Conservation (phyloP, 2,113 vertebrate genomes). For the Accipiter virgatus region DNA sequence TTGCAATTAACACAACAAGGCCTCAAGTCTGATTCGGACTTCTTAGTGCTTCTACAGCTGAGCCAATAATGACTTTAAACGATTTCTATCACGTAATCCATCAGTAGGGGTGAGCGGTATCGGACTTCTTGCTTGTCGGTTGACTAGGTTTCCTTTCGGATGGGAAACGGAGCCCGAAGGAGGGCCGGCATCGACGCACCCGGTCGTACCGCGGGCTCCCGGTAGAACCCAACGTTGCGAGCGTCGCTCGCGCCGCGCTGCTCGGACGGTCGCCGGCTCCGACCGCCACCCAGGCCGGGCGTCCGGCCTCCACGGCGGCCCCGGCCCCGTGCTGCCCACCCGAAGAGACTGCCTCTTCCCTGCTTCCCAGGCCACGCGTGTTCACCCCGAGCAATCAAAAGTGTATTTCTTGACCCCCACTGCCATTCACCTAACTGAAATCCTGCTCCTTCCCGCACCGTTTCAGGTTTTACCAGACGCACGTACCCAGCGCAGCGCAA, state of each 20-base stretch:
- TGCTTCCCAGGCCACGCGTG: fast-evolving
- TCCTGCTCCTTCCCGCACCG: fast-evolving
- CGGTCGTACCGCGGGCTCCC: fast-evolving
- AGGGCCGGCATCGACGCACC: background rate
- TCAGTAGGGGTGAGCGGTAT: fast-evolving
- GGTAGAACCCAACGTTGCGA: fast-evolving
- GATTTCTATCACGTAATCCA: background rate
- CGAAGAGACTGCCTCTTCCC: fast-evolving
- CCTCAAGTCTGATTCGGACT: background rate
- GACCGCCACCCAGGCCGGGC: fast-evolving
- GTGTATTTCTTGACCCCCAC: fast-evolving
- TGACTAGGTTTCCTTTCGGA: fast-evolving
- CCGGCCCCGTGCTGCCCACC: background rate
- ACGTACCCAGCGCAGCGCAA: too few relatives aligned
- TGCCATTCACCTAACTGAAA: fast-evolving
- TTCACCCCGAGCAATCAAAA: background rate
- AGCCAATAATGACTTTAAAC: background rate
- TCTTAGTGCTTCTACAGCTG: fast-evolving
- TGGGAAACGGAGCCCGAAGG: fast-evolving
- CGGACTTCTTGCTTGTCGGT: fast-evolving
- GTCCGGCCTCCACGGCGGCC: fast-evolving
- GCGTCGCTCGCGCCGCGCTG: fast-evolving
- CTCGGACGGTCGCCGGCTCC: fast-evolving
- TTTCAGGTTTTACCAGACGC: background rate
- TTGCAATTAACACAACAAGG: background rate